phyloP scores from a whole-genome alignment of 2,888 invertebrate species.

The Trilocha varians region DNA sequence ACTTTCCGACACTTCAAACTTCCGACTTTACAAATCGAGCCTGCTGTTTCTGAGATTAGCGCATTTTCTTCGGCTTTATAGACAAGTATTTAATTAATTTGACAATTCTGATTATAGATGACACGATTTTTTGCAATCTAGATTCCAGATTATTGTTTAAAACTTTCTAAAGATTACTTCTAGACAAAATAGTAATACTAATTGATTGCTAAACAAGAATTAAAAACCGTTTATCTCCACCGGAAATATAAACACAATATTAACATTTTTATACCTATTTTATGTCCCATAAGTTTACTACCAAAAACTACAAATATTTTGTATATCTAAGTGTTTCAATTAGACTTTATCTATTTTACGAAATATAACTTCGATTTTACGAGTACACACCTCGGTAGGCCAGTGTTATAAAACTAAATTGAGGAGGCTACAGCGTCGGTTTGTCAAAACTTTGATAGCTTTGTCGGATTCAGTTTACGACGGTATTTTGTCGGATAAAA shows the following conservation, averaged over 20 bases:
- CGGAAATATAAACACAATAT: neutral
- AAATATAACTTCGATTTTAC: slow-evolving; percentile 10
- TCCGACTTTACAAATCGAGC: too few species aligned
- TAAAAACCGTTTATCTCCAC: too few species aligned
- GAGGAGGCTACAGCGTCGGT: slow-evolving; percentile 4
- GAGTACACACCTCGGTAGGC: slow-evolving; percentile 11
- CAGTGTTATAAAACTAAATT: slow-evolving; percentile 11
- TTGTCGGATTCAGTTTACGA: slow-evolving; percentile 7
- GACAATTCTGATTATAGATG: too few species aligned
- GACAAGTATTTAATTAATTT: too few species aligned
- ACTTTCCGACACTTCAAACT: too few species aligned
- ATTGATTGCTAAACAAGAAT: too few species aligned
- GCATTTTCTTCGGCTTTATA: too few species aligned
- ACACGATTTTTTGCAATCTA: too few species aligned
- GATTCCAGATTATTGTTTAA: too few species aligned
- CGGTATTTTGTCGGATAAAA: neutral
- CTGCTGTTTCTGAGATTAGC: too few species aligned
- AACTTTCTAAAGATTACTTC: too few species aligned
- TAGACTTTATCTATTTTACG: slow-evolving; percentile 26
- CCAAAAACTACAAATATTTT: neutral
- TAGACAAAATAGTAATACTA: too few species aligned
- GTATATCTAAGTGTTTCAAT: slow-evolving; percentile 12
- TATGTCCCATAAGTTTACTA: neutral
- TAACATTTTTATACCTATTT: neutral
- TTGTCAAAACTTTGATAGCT: slow-evolving; percentile 10